These are phyloP conservation scores for Netta rufina DNA, from an alignment of 2,797 vertebrate species.

Conservation along the genomic window DNA sequence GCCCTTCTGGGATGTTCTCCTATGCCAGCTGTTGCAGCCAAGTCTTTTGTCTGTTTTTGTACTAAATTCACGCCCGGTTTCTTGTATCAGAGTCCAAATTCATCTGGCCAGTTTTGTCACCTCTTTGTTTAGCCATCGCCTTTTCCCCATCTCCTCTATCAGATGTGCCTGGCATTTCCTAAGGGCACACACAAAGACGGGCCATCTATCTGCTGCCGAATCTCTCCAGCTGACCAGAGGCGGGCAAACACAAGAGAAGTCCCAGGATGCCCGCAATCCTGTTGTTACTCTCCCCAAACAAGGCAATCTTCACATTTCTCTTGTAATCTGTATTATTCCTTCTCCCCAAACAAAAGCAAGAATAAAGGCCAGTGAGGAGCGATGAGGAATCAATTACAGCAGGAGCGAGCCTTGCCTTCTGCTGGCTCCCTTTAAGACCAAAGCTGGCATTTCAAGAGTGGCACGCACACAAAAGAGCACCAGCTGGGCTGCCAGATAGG, in stretches of 20 bases:
- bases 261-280: background rate
- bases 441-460: constrained; percentile 76
- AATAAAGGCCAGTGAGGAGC: constrained; percentile 46
- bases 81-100: background rate
- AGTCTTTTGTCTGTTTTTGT: background rate
- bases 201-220: background rate
- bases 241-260: background rate
- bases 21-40: background rate
- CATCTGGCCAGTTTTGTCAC: background rate
- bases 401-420: constrained; percentile 40
- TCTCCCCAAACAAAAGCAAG: constrained; percentile 37
- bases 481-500: constrained; percentile 76
- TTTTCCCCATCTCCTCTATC: background rate
- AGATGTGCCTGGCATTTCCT: background rate
- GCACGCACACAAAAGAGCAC: constrained; percentile 70
- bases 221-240: background rate
- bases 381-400: constrained; percentile 63
- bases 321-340: constrained; percentile 30
- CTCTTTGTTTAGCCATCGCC: background rate
- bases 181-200: background rate
- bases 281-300: constrained; percentile 15
- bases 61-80: background rate
- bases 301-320: constrained; percentile 7
- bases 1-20: background rate
- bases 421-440: constrained; percentile 49